Evolutionary conservation across 2,888 invertebrate species (phyloP), one percentile per base, ranked within the genome.

Genomic region (Carabus problematicus): DNA sequence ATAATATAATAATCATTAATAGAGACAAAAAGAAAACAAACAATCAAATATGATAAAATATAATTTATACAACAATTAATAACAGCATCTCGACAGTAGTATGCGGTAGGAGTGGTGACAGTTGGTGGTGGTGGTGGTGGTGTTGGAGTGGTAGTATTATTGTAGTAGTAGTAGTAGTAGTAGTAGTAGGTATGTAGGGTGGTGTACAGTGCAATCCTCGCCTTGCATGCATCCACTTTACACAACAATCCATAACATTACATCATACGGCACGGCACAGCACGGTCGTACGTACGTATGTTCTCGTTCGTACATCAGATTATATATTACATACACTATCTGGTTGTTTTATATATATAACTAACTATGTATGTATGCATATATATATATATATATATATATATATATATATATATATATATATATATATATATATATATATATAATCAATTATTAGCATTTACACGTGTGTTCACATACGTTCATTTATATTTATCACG

Each of bases 151-250:
- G 29, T 29, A 6, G 29, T 29, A 29, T 29, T 29, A 29, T 6
- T 29, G 29, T 29, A 29, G 29, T 29, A 29, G 29, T 29, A 29
- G 29, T 29, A 29, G 29, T 29, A 29, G 29, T 29, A 3, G 29
- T 29, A 29, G 29, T 29, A 29, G 29, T 29, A 29, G 29, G 29
- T 29, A 29, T 29, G 29, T 29, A 29, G 29, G 45, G 12, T 49
- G 19, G 29, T 29, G 55, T 56, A 56, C 64, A 56, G 45, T 39
- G 54, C 64, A 64, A 64, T 64, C 64, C 43, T 64, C 64, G 64
- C 64, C 64, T 64, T 64, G 64, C 64, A 41, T 56, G 55, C 64
- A 49, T 62, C 49, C 19, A 42, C 49, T 29, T 29, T 39, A 11
- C 47, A 19, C 49, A 61, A 39, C 47, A 19, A 61, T 45, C 45